A percentile compares a stretch with the other conserved stretches of the same genome.
phyloP scores from a whole-genome alignment of 2,888 invertebrate genomes.

The Scaeva pyrastri region DNA sequence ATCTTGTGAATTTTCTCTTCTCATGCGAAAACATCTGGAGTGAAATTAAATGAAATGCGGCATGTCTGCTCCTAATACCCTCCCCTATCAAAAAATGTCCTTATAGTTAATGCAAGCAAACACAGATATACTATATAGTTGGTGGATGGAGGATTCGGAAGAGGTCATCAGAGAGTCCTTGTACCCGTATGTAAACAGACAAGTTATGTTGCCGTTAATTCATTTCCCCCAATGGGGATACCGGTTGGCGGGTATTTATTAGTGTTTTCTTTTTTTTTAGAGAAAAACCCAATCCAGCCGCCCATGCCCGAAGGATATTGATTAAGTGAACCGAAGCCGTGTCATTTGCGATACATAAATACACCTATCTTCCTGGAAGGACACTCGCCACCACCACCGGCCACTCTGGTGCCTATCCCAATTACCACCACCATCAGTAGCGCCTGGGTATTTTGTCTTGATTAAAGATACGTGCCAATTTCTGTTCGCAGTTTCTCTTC shows the following conservation, averaged over 20 bases:
- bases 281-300: background rate
- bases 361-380: slow-evolving; percentile 33
- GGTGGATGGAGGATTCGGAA: background rate
- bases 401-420: background rate
- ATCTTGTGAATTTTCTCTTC: slow-evolving; percentile 42
- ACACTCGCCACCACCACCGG: slow-evolving; percentile 16
- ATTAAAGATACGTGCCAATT: slow-evolving; percentile 74
- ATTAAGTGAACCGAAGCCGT: slow-evolving; percentile 51
- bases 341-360: slow-evolving; percentile 40
- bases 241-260: slow-evolving; percentile 58
- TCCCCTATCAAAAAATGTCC: background rate
- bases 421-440: slow-evolving; percentile 10
- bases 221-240: slow-evolving; percentile 63
- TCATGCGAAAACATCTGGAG: slow-evolving; percentile 11
- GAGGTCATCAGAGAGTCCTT: slow-evolving; percentile 27
- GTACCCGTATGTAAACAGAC: slow-evolving; percentile 52
- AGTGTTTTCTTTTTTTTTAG: slow-evolving; percentile 54
- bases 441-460: slow-evolving; percentile 66
- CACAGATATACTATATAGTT: background rate
- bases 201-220: slow-evolving; percentile 64
- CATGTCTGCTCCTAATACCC: slow-evolving; percentile 17
- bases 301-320: slow-evolving; percentile 45
- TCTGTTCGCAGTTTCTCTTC: slow-evolving; percentile 52
- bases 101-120: slow-evolving; percentile 35
- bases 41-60: background rate